Percentiles rank a stretch among this genome's conserved stretches.
These are phyloP conservation scores for Aphidius colemani DNA, from an alignment of 2,888 invertebrate genomes.

Conservation along the genomic window DNA sequence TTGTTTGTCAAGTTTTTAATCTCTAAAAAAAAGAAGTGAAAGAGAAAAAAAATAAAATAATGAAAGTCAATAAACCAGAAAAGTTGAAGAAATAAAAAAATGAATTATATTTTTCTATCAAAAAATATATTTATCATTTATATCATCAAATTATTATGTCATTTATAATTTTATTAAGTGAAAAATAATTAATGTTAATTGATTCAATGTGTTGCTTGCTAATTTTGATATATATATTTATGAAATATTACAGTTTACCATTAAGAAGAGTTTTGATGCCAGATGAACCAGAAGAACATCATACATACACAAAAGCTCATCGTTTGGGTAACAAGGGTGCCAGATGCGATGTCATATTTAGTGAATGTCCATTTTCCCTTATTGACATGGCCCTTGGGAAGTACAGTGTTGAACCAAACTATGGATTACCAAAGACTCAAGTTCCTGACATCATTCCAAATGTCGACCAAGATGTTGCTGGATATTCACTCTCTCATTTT, in stretches of 20 bases:
- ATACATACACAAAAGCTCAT: constrained; percentile 71
- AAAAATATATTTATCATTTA: no score
- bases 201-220: not conserved
- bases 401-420: constrained; percentile 41
- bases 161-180: no score
- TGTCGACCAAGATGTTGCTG: constrained; percentile 4
- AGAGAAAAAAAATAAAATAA: no score
- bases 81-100: no score
- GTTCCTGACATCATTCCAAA: not conserved
- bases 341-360: constrained; percentile 65
- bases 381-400: constrained; percentile 73
- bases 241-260: constrained; percentile 66
- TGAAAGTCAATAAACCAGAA: no score
- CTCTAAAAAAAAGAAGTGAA: no score
- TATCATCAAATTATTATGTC: no score
- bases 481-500: constrained; percentile 15
- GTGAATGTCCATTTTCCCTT: constrained; percentile 72
- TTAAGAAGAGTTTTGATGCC: constrained; percentile 65
- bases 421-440: not conserved
- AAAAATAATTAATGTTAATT: no score
- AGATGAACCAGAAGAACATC: constrained; percentile 69
- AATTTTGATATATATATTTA: no score
- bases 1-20: not conserved
- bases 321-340: constrained; percentile 59
- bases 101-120: no score